phyloP scores from a whole-genome alignment of 1,140 invertebrate species.

The Drosophila repletoides region DNA sequence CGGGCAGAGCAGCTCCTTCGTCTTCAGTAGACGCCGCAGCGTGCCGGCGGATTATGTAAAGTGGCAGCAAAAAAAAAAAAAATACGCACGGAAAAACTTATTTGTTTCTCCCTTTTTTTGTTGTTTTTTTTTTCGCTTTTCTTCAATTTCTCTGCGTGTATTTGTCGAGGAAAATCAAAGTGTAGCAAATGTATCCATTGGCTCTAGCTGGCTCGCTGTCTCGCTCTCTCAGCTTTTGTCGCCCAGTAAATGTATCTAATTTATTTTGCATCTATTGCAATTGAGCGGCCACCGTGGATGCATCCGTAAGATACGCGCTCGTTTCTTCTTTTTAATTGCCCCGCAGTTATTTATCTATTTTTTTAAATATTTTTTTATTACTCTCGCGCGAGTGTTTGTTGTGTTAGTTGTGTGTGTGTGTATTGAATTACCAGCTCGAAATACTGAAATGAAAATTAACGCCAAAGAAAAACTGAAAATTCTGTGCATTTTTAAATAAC shows the following conservation, averaged over 20 bases:
- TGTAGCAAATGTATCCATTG: conserved; percentile 21
- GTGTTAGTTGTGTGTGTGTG: conserved; percentile 26
- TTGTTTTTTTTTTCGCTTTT: background rate
- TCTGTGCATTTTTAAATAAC: background rate
- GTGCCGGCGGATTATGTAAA: conserved; percentile 76
- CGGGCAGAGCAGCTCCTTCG: conserved; percentile 2
- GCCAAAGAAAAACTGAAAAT: background rate
- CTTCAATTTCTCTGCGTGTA: background rate
- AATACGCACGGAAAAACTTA: conserved; percentile 26
- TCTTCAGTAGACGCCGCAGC: conserved; percentile 28
- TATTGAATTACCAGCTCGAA: conserved; percentile 54
- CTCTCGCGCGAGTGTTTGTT: background rate
- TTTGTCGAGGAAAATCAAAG: no score
- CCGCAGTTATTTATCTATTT: conserved; percentile 39
- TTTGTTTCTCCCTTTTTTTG: background rate
- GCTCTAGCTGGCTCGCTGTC: background rate
- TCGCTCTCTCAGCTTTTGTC: conserved; percentile 14
- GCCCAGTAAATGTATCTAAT: conserved; percentile 68
- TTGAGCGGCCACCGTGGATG: conserved; percentile 51
- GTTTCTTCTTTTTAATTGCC: conserved; percentile 37
- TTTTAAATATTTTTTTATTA: background rate
- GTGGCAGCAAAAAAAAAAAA: conserved; percentile 56
- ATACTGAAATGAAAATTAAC: background rate
- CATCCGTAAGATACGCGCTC: conserved; percentile 58
- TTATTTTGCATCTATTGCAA: conserved; percentile 77